phyloP scores from a whole-genome alignment of 2,797 vertebrate genomes.

The Notoglanidium macrostoma region DNA sequence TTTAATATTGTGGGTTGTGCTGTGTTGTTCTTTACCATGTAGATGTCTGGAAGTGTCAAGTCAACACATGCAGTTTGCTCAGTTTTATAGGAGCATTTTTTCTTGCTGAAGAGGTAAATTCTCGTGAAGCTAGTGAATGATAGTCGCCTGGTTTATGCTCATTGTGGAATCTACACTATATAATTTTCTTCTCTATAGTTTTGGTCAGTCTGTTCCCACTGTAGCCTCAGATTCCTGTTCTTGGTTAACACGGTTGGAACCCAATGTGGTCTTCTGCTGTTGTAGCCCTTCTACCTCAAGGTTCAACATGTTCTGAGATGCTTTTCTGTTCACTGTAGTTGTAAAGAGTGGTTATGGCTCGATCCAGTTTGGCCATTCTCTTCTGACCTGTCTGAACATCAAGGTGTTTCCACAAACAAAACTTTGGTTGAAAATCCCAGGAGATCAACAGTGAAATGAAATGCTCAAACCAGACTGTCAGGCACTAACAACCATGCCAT shows the following conservation, averaged over 20 bases:
- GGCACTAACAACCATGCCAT: too few species aligned
- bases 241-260: background rate
- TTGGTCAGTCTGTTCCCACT: background rate
- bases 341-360: background rate
- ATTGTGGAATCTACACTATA: background rate
- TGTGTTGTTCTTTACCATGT: background rate
- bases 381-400: background rate
- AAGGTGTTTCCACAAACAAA: background rate
- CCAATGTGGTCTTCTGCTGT: too few species aligned
- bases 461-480: too few species aligned
- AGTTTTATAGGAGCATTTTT: background rate
- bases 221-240: background rate
- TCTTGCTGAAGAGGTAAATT: background rate
- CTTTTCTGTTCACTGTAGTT: background rate
- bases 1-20: background rate
- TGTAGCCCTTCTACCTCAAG: background rate
- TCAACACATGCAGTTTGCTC: background rate
- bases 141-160: background rate
- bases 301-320: background rate
- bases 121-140: background rate
- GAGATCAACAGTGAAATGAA: too few species aligned
- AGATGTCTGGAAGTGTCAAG: background rate
- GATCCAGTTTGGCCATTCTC: too few species aligned
- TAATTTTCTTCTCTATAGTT: background rate
- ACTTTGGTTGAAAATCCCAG: background rate